These are phyloP conservation scores for Diphyllodes magnificus DNA, from an alignment of 2,113 vertebrate genomes.

Conservation along the genomic window DNA sequence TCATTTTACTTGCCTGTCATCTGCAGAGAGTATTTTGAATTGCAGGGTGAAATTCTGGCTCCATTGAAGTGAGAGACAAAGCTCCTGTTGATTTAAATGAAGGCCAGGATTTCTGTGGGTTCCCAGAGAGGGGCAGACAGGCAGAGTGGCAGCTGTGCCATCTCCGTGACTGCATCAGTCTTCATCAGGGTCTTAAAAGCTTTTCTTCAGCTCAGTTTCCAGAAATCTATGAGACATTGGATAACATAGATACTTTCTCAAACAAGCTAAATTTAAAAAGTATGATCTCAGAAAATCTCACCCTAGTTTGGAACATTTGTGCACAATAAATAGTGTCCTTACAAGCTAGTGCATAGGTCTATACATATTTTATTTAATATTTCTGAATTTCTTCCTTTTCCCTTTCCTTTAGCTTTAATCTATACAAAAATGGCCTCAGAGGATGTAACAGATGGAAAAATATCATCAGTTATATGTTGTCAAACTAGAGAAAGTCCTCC, in stretches of 20 bases:
- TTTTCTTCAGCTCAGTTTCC: not conserved
- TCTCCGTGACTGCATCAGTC: not conserved
- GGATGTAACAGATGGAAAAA: not conserved
- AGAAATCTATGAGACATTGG: not conserved
- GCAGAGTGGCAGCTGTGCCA: not conserved
- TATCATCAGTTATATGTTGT: not conserved
- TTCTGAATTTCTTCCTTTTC: not conserved
- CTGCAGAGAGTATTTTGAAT: constrained; percentile 8
- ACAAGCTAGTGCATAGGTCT: not conserved
- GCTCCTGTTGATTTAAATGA: constrained; percentile 18
- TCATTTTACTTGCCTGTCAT: constrained; percentile 33
- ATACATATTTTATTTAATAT: not conserved
- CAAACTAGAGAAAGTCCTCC: not conserved
- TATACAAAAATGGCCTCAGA: not conserved
- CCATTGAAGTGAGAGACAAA: not conserved
- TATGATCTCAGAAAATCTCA: not conserved
- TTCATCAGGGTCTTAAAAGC: not conserved
- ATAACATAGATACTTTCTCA: not conserved
- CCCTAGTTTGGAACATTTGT: not conserved
- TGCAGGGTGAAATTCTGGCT: constrained; percentile 15
- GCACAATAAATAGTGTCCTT: not conserved
- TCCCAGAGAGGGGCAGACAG: not conserved
- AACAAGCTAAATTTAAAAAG: not conserved
- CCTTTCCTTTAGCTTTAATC: not conserved
- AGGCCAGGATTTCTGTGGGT: not conserved